Conservation (phyloP, 92 coral and sea anemone genomes). For the Siderastrea siderea region DNA sequence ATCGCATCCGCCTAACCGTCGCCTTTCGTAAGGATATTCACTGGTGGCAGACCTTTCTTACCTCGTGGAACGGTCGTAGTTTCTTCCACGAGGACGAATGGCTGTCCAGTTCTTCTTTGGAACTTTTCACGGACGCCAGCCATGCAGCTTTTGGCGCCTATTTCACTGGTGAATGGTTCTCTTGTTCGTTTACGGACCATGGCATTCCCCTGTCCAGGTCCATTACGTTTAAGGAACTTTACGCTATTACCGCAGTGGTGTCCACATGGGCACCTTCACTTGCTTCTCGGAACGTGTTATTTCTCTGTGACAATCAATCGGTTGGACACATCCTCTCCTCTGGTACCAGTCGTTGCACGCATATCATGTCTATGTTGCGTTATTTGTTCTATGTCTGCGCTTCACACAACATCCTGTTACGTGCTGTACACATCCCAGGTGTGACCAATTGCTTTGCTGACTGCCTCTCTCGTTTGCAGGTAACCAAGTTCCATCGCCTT, state of each 20-base stretch:
- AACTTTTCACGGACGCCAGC: conserved; percentile 39
- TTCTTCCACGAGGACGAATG: conserved; percentile 51
- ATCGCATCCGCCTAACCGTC: conserved; percentile 4
- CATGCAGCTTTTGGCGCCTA: conserved; percentile 36
- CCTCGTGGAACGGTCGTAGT: conserved; percentile 50
- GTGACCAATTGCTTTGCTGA: conserved; percentile 18
- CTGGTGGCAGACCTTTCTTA: conserved; percentile 44
- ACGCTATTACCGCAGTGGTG: conserved; percentile 46
- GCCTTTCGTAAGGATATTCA: conserved; percentile 33
- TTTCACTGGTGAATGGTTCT: background rate
- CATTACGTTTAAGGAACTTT: conserved; percentile 56
- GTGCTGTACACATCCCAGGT: conserved; percentile 1
- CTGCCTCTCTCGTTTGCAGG: conserved; percentile 20
- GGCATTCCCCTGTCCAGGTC: background rate
- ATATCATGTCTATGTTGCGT: conserved; percentile 53
- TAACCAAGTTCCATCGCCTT: conserved; percentile 10
- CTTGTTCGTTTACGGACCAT: background rate
- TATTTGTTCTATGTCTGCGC: conserved; percentile 52
- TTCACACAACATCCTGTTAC: conserved; percentile 32
- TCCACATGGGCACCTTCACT: background rate
- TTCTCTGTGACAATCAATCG: conserved; percentile 68
- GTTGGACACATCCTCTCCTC: conserved; percentile 15
- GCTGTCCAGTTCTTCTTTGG: conserved; percentile 12
- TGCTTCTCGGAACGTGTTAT: background rate
- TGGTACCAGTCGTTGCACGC: conserved; percentile 42